Evolutionary conservation across 2,888 invertebrate genomes (phyloP).

Genomic region (Drosophila quasianomalipes): DNA sequence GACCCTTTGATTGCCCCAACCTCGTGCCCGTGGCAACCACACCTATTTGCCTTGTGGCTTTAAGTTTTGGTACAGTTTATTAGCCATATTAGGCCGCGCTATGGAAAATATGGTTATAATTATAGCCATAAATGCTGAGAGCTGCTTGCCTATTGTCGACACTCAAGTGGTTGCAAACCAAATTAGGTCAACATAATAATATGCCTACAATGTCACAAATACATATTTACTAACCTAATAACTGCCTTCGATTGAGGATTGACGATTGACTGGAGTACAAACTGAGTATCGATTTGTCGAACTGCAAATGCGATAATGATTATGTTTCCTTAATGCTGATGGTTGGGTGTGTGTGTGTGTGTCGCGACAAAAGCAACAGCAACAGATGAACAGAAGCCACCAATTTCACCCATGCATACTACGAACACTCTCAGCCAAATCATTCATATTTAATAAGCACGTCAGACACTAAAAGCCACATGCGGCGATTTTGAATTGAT

Average conservation of each 20-base stretch:
- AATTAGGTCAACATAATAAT: constrained; percentile 74
- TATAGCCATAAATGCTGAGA: constrained; percentile 33
- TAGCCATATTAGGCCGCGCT: constrained; percentile 62
- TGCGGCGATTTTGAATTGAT: constrained; percentile 34
- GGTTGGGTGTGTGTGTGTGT: not conserved
- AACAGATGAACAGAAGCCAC: constrained; percentile 26
- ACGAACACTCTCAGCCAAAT: not conserved
- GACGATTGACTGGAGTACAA: constrained; percentile 64
- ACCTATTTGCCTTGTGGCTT: constrained; percentile 70
- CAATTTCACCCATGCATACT: not conserved
- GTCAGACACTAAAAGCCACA: constrained; percentile 31
- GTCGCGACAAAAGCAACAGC: constrained; percentile 15
- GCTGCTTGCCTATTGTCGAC: constrained; percentile 52
- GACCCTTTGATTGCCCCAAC: constrained; percentile 17
- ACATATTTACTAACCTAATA: constrained; percentile 13
- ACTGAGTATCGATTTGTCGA: constrained; percentile 59
- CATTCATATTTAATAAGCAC: constrained; percentile 48
- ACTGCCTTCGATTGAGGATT: constrained; percentile 47
- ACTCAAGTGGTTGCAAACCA: constrained; percentile 60
- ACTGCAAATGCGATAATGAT: constrained; percentile 61
- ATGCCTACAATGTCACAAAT: constrained; percentile 16
- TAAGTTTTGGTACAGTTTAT: constrained; percentile 58
- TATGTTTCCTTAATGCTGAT: constrained; percentile 19
- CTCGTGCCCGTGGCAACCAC: constrained; percentile 33
- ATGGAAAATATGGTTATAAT: constrained; percentile 69